These are phyloP conservation scores for Deilephila porcellus DNA, from an alignment of 2,888 invertebrate genomes.

Conservation along the genomic window DNA sequence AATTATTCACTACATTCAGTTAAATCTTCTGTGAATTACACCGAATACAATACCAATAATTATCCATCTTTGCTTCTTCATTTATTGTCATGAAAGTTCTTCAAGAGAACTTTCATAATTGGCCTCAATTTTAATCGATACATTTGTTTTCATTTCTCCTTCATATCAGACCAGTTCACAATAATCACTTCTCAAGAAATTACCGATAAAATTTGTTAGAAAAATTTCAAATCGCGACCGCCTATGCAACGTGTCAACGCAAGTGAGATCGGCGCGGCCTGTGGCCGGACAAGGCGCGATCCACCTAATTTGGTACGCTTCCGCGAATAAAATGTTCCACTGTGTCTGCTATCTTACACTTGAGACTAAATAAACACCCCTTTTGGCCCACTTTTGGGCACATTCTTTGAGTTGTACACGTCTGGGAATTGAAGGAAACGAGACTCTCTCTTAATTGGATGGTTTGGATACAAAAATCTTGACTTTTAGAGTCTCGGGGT, in stretches of 20 bases:
- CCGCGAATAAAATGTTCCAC: constrained; percentile 41
- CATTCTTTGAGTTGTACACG: constrained; percentile 12
- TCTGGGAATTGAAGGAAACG: background rate
- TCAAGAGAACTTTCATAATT: too few species aligned
- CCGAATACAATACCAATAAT: too few species aligned
- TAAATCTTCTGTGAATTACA: too few species aligned
- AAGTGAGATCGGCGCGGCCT: constrained; percentile 55
- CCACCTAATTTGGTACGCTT: constrained; percentile 72
- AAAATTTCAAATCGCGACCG: constrained; percentile 44
- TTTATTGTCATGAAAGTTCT: too few species aligned
- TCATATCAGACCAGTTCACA: too few species aligned
- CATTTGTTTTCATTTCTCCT: too few species aligned
- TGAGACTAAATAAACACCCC: constrained; percentile 29
- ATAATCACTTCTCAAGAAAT: too few species aligned
- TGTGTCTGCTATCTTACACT: constrained; percentile 31
- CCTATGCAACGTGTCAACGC: constrained; percentile 38
- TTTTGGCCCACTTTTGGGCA: constrained; percentile 17
- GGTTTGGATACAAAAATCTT: background rate
- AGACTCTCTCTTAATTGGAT: background rate
- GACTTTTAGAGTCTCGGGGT: background rate
- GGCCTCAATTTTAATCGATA: too few species aligned
- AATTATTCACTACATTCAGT: too few species aligned
- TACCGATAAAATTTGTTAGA: background rate
- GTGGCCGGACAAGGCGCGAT: constrained; percentile 72
- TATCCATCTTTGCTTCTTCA: too few species aligned